Evolutionary conservation across 2,888 invertebrate genomes (phyloP), one percentile per base, ranked within the genome.

Genomic region (Parelbella ahira): DNA sequence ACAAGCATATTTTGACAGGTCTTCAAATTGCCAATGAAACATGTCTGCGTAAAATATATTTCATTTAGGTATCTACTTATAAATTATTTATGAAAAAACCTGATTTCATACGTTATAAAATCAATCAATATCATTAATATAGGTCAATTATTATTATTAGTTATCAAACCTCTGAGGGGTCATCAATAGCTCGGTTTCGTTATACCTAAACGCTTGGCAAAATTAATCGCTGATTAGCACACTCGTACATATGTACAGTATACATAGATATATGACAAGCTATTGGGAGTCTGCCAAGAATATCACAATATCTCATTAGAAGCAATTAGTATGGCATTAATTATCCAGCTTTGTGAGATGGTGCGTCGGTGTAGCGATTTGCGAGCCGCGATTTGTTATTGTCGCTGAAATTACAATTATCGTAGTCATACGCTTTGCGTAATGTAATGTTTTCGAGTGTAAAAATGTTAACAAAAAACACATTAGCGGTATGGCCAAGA

Each of bases 261-360:
- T n/a, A n/a, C 15, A 37, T 29, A 24, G 23, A 24, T 36, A 13
- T 23, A 37, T 24, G 38, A 24, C 32, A 30, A 41, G 20, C 20
- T 24, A 58, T 60, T 67, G 63, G 60, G 66, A 69, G 69, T 60
- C 72, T 73, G 73, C 71, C 68, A 74, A 58, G 8, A 46, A 57
- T 29, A 56, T 57, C 60, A 68, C 65, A 72, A 64, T 68, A 69
- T 70, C 78, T 78, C 68, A 81, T 83, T 82, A 77, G 59, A 41
- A 54, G 59, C 75, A 76, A 80, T 82, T 81, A 82, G 77, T 73
- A 79, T 72, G 71, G 69, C 66, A 75, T 80, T 73, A 71, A 75
- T 77, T 78, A 45, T 11, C 27, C 38, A 42, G 39, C 10, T 38
- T 49, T 47, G 41, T 39, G 24, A 30, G 37, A 15, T 30, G 44